Evolutionary conservation across 1,140 invertebrate genomes (phyloP).

Genomic region (Drusus annulatus): DNA sequence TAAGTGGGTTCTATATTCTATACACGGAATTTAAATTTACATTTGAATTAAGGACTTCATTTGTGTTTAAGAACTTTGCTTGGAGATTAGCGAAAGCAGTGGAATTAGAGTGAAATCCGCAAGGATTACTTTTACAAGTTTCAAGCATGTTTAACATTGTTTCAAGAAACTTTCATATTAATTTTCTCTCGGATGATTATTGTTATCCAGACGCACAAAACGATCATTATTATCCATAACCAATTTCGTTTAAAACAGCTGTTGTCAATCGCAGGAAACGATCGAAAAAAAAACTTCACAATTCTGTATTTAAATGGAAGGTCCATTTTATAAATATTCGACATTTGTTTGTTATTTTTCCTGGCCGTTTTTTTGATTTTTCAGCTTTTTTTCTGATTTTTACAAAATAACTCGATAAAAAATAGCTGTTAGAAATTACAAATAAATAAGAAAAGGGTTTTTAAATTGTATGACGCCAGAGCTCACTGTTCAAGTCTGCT

Average conservation of each 20-base stretch:
- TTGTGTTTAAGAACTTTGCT: slow-evolving; percentile 20
- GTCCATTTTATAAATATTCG: too few species aligned
- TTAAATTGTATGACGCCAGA: too few species aligned
- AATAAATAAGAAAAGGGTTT: too few species aligned
- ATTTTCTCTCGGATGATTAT: neutral
- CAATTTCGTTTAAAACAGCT: neutral
- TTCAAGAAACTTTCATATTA: slow-evolving; percentile 13
- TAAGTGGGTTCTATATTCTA: slow-evolving; percentile 32
- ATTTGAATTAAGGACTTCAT: slow-evolving; percentile 24
- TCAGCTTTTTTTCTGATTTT: neutral
- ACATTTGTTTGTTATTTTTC: too few species aligned
- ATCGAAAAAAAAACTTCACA: neutral
- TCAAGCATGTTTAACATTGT: slow-evolving; percentile 15
- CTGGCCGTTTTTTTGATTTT: too few species aligned
- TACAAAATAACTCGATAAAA: too few species aligned
- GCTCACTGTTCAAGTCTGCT: too few species aligned
- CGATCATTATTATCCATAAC: neutral
- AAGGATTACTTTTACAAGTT: slow-evolving; percentile 18
- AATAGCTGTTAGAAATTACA: too few species aligned
- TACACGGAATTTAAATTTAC: slow-evolving; percentile 29
- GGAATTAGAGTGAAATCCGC: slow-evolving; percentile 28
- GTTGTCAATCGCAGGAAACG: neutral
- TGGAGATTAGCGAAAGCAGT: slow-evolving; percentile 8
- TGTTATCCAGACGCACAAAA: neutral
- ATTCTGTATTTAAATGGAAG: neutral